Evolutionary conservation across 2,113 vertebrate genomes (phyloP).

Genomic region (Anser cygnoides): DNA sequence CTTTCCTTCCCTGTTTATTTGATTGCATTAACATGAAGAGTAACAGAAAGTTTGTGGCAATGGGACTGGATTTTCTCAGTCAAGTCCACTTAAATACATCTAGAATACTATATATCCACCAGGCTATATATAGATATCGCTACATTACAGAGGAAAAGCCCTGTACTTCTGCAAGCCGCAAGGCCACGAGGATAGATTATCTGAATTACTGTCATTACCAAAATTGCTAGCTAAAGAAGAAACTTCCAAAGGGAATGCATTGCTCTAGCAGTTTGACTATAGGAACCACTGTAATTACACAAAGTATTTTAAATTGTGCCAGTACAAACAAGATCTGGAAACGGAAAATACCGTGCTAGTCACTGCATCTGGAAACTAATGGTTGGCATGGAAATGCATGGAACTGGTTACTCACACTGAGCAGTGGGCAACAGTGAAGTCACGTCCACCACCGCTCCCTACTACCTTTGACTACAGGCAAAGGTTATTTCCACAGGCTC

Average conservation of each 20-base stretch:
- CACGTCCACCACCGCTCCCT: neutral
- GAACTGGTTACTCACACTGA: conserved; percentile 54
- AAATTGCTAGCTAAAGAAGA: conserved; percentile 74
- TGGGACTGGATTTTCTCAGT: neutral
- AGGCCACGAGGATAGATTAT: conserved; percentile 71
- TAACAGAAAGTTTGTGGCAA: neutral
- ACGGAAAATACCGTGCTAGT: conserved; percentile 38
- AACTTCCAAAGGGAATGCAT: conserved; percentile 38
- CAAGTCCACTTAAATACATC: neutral
- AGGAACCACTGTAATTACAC: conserved; percentile 75
- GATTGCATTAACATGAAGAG: neutral
- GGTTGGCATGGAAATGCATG: conserved; percentile 14
- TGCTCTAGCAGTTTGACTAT: neutral
- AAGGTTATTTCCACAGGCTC: conserved; percentile 47
- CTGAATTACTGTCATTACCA: conserved; percentile 78
- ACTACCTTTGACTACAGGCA: neutral
- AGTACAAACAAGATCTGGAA: conserved; percentile 75
- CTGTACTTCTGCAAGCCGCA: conserved; percentile 74
- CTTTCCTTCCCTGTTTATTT: neutral
- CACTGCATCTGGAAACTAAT: conserved; percentile 42
- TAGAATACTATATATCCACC: neutral
- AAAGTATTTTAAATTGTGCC: conserved; percentile 70
- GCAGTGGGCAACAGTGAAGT: conserved; percentile 20
- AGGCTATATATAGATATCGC: conserved; percentile 47
- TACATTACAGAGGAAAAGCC: conserved; percentile 32